phyloP scores from a whole-genome alignment of 2,888 invertebrate genomes.

The Achlya flavicornis region DNA sequence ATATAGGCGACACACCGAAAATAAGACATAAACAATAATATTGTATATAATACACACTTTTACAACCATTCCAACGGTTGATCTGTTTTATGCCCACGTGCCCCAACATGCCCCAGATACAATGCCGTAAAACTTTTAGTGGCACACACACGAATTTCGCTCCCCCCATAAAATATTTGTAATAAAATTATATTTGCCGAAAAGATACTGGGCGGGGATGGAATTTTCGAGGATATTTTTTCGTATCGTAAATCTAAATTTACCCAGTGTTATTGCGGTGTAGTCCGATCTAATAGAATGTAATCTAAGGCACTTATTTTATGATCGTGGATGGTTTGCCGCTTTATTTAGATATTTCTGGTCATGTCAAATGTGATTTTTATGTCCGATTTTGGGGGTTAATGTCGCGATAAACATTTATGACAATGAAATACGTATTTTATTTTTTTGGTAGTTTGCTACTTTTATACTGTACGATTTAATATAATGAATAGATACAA shows the following conservation, averaged over 20 bases:
- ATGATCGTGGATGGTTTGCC: neutral
- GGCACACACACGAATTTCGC: slow-evolving; percentile 40
- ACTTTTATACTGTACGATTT: no score
- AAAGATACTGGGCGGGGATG: slow-evolving; percentile 32
- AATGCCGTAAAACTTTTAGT: slow-evolving; percentile 67
- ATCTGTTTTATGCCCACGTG: slow-evolving; percentile 47
- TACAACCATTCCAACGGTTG: slow-evolving; percentile 46
- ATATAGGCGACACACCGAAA: slow-evolving; percentile 27
- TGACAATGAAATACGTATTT: neutral
- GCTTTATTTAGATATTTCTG: slow-evolving; percentile 5
- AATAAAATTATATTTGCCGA: slow-evolving; percentile 67
- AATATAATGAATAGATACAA: neutral
- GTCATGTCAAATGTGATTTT: slow-evolving; percentile 2
- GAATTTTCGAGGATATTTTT: slow-evolving; percentile 13
- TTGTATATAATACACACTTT: slow-evolving; percentile 37
- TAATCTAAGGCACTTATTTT: slow-evolving; percentile 6
- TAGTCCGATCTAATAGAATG: slow-evolving; percentile 4
- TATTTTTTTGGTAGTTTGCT: neutral
- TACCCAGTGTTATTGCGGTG: slow-evolving; percentile 10
- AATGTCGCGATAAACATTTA: slow-evolving; percentile 1
- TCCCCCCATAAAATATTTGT: slow-evolving; percentile 59
- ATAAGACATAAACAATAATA: slow-evolving; percentile 49
- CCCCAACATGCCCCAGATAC: slow-evolving; percentile 39
- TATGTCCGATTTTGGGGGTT: neutral
- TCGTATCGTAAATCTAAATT: slow-evolving; percentile 12